A percentile compares a stretch with the other conserved stretches of the same genome.
Evolutionary conservation across 1,140 invertebrate genomes (phyloP).

Genomic region (Eumaeus atala): DNA sequence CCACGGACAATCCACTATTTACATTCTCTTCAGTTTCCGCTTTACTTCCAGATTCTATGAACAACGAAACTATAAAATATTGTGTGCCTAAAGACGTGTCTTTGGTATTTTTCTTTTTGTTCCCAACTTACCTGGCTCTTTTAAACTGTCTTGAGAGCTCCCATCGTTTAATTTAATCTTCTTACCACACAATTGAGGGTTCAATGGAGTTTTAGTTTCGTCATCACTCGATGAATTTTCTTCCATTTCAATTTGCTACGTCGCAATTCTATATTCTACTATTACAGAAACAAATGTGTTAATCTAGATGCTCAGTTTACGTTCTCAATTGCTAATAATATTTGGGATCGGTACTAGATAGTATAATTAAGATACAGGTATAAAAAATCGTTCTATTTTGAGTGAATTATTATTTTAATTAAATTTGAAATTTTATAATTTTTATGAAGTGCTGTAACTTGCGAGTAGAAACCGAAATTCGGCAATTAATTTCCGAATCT

Average conservation of each 20-base stretch:
- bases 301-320: too few relatives aligned
- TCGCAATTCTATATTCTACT: slow-evolving; percentile 23
- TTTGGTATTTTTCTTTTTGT: slow-evolving; percentile 8
- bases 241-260: slow-evolving; percentile 51
- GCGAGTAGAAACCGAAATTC: too few relatives aligned
- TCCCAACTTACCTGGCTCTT: slow-evolving; percentile 45
- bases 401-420: too few relatives aligned
- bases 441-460: too few relatives aligned
- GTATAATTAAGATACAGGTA: too few relatives aligned
- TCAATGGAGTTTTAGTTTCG: slow-evolving; percentile 49
- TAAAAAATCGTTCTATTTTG: too few relatives aligned
- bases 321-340: too few relatives aligned
- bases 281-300: too few relatives aligned
- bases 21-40: slow-evolving; percentile 59
- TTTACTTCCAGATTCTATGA: slow-evolving; percentile 39
- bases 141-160: slow-evolving; percentile 58
- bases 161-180: slow-evolving; percentile 67
- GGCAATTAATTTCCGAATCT: too few relatives aligned
- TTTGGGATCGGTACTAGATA: too few relatives aligned
- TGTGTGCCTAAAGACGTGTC: slow-evolving; percentile 34
- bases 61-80: slow-evolving; percentile 34
- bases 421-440: too few relatives aligned
- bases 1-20: slow-evolving; percentile 65
- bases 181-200: slow-evolving; percentile 52
- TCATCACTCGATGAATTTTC: slow-evolving; percentile 60